phyloP scores from a whole-genome alignment of 2,888 invertebrate genomes.

The Pandemis heparana region DNA sequence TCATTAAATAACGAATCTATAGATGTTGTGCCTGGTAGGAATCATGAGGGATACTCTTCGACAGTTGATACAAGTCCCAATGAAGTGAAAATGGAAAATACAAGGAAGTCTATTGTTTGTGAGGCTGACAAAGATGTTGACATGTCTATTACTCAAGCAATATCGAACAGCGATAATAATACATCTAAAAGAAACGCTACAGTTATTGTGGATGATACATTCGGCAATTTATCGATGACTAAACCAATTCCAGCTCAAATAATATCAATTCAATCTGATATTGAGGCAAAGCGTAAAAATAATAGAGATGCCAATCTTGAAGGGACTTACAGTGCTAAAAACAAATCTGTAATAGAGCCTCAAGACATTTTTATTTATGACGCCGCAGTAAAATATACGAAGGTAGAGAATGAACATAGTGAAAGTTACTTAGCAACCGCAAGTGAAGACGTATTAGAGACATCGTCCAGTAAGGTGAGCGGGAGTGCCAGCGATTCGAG shows the following conservation, averaged over 20 bases:
- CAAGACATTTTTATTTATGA: conserved; percentile 55
- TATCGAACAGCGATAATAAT: background rate
- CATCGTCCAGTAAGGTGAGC: background rate
- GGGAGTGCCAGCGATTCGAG: background rate
- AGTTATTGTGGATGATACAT: conserved; percentile 13
- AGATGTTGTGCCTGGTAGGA: background rate
- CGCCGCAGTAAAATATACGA: conserved; percentile 37
- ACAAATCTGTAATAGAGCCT: conserved; percentile 10
- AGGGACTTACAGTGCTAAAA: conserved; percentile 31
- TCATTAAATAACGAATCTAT: background rate
- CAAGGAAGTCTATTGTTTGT: background rate
- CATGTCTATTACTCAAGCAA: conserved; percentile 3
- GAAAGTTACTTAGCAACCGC: background rate
- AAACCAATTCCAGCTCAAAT: conserved; percentile 44
- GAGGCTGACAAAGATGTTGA: background rate
- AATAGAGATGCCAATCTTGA: conserved; percentile 29
- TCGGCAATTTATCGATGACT: conserved; percentile 24
- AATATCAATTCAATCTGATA: conserved; percentile 42
- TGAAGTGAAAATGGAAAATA: background rate
- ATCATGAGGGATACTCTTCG: background rate
- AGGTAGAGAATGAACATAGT: conserved; percentile 9
- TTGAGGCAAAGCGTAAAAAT: conserved; percentile 32
- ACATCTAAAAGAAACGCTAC: background rate
- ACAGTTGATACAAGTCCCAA: background rate
- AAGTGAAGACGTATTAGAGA: background rate